These are phyloP conservation scores for Acrocephalus arundinaceus DNA, from an alignment of 2,113 vertebrate genomes.

Conservation along the genomic window DNA sequence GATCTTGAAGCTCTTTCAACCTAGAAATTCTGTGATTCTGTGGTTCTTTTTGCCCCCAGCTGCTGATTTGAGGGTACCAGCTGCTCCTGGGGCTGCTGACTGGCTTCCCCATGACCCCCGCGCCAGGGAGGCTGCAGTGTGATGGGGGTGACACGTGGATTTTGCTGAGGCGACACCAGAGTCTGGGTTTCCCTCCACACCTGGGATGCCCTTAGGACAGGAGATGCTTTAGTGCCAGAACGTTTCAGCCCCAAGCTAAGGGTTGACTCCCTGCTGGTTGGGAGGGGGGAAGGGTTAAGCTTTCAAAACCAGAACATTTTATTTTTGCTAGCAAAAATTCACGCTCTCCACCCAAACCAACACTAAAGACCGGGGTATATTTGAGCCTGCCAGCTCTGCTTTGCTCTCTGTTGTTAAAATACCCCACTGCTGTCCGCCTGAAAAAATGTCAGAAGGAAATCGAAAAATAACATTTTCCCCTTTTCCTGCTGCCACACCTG, in stretches of 20 bases:
- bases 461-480: conserved; percentile 34
- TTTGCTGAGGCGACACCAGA: background rate
- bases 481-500: background rate
- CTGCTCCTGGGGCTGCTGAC: background rate
- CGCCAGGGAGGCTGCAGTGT: background rate
- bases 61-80: background rate
- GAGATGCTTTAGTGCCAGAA: background rate
- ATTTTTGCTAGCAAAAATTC: background rate
- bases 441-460: conserved; percentile 29
- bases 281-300: background rate
- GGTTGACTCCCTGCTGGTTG: background rate
- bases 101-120: background rate
- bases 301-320: background rate
- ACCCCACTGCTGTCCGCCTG: background rate
- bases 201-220: background rate
- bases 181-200: background rate
- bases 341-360: background rate
- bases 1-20: too few species aligned
- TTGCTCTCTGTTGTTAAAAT: background rate
- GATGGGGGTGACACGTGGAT: background rate
- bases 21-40: too few species aligned
- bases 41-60: background rate
- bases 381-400: conserved; percentile 30
- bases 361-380: fast-evolving
- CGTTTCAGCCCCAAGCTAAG: background rate